phyloP scores from a whole-genome alignment of 2,113 vertebrate species.

The Probosciger aterrimus region DNA sequence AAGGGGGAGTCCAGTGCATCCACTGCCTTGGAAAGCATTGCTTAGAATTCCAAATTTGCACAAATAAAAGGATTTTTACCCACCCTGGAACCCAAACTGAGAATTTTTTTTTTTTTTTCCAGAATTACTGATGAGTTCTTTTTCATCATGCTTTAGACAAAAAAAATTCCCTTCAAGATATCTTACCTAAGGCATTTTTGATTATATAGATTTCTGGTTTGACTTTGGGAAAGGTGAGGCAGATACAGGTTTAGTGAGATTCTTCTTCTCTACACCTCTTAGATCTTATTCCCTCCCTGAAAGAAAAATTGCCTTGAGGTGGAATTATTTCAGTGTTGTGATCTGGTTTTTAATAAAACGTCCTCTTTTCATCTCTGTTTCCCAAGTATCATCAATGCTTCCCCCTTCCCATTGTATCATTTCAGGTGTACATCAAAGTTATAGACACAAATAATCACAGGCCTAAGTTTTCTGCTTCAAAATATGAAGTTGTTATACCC shows the following conservation, averaged over 20 bases:
- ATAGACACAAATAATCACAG: slow-evolving; percentile 98
- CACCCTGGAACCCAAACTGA: not conserved
- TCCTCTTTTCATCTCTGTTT: not conserved
- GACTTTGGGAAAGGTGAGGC: not conserved
- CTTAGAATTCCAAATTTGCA: not conserved
- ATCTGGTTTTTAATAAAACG: not conserved
- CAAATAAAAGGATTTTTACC: not conserved
- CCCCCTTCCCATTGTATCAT: not conserved
- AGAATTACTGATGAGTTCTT: not conserved
- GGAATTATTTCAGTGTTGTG: not conserved
- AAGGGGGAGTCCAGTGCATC: not conserved
- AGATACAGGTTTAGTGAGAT: not conserved
- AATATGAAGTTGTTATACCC: slow-evolving; percentile 86
- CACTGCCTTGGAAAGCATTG: not conserved
- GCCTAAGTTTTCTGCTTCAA: slow-evolving; percentile 86
- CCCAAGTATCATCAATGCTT: not conserved
- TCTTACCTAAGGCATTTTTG: not conserved
- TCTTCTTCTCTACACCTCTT: not conserved
- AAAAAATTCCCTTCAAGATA: not conserved
- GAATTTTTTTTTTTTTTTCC: not conserved
- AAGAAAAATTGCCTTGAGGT: not conserved
- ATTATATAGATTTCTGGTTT: not conserved
- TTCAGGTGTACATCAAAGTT: slow-evolving; percentile 92
- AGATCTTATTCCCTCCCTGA: not conserved
- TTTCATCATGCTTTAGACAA: not conserved